phyloP scores from a whole-genome alignment of 2,888 invertebrate species.

The Coleophora flavipennella region DNA sequence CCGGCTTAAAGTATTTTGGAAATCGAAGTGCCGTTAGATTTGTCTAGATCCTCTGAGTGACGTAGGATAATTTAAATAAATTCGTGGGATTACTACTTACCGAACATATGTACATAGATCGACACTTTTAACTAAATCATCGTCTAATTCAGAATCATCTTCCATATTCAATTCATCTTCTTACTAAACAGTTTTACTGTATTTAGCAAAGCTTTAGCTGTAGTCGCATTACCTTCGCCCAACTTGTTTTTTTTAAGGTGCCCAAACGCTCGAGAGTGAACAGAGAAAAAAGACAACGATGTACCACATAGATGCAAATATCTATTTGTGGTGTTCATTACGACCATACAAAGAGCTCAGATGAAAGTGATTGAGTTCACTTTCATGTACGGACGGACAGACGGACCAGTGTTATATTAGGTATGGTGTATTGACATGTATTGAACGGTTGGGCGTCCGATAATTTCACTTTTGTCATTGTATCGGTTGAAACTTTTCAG shows the following conservation, averaged over 20 bases:
- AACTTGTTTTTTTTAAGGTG: slow-evolving; percentile 31
- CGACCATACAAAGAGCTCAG: slow-evolving; percentile 40
- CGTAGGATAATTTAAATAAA: too few relatives aligned
- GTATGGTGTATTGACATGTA: slow-evolving; percentile 32
- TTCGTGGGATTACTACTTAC: too few relatives aligned
- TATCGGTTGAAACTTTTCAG: slow-evolving; percentile 2
- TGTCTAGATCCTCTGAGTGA: too few relatives aligned
- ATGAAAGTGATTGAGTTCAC: slow-evolving; percentile 66
- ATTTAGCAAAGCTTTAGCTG: slow-evolving; percentile 20
- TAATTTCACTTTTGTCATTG: slow-evolving; percentile 20
- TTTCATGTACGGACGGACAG: slow-evolving; percentile 34
- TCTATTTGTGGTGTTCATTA: slow-evolving; percentile 57
- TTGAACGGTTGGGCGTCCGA: slow-evolving; percentile 6
- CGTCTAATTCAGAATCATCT: too few relatives aligned
- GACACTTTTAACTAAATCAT: too few relatives aligned
- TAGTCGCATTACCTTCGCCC: slow-evolving; percentile 10
- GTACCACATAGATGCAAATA: slow-evolving; percentile 66
- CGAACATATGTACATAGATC: too few relatives aligned
- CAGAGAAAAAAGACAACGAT: slow-evolving; percentile 44
- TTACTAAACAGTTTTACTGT: too few relatives aligned
- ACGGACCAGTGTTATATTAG: slow-evolving; percentile 15
- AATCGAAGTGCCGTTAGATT: too few relatives aligned
- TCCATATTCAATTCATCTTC: too few relatives aligned
- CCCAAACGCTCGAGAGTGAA: slow-evolving; percentile 38
- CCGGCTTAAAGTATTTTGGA: too few relatives aligned